phyloP scores from a whole-genome alignment of 2,113 vertebrate species.

The Percina caprodes region DNA sequence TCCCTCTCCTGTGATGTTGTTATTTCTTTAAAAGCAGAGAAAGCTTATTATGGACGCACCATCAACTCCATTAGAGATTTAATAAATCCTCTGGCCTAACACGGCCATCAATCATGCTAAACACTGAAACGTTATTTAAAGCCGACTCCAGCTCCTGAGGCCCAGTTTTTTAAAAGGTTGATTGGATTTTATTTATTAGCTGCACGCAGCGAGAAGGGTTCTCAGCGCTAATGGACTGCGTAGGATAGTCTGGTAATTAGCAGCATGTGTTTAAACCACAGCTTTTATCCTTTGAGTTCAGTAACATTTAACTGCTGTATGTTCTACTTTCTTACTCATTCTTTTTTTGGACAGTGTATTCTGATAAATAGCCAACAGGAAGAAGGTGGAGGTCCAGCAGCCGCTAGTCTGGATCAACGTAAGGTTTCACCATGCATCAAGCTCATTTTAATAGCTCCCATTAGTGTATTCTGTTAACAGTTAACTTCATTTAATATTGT shows the following conservation, averaged over 20 bases:
- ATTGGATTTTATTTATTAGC: constrained; percentile 64
- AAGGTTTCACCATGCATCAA: no score
- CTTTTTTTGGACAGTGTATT: no score
- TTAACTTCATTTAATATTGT: no score
- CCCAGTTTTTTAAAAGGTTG: constrained; percentile 45
- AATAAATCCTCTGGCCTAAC: constrained; percentile 57
- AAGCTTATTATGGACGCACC: constrained; percentile 61
- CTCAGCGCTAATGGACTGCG: constrained; percentile 5
- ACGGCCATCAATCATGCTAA: constrained; percentile 59
- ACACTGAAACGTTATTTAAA: constrained; percentile 52
- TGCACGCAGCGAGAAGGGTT: neutral
- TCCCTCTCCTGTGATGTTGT: constrained; percentile 13
- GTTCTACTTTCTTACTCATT: no score
- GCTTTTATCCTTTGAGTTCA: neutral
- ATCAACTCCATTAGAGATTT: constrained; percentile 63
- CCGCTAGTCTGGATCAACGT: no score
- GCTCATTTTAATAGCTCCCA: no score
- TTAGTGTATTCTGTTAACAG: no score
- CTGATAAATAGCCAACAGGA: no score
- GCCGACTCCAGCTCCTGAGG: constrained; percentile 14
- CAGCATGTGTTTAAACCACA: neutral
- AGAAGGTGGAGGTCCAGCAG: no score
- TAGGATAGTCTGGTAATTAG: constrained; percentile 6
- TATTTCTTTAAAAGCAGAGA: constrained; percentile 36
- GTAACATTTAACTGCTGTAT: neutral